These are phyloP conservation scores for Hydrozoanthus gracilis DNA, from an alignment of 92 coral and sea anemone species.

Conservation along the genomic window DNA sequence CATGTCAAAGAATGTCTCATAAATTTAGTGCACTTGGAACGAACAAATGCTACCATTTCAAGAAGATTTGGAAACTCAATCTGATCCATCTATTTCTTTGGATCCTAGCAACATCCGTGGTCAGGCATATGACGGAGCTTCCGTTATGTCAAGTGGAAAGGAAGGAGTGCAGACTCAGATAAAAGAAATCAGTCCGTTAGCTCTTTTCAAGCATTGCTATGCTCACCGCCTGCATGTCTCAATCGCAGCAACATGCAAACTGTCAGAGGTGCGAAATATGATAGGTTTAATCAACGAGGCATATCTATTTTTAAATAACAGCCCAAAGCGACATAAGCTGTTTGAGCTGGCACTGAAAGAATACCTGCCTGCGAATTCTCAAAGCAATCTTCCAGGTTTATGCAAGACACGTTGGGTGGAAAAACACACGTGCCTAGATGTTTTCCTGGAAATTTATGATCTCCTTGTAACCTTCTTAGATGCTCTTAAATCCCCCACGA, in stretches of 20 bases:
- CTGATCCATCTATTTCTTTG: constrained; percentile 60
- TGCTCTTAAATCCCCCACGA: constrained; percentile 57
- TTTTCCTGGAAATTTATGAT: constrained; percentile 59
- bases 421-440: constrained; percentile 57
- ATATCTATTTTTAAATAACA: constrained; percentile 53
- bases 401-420: constrained; percentile 72
- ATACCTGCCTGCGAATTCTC: constrained; percentile 62
- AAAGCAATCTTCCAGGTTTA: constrained; percentile 64
- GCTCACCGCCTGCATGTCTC: constrained; percentile 76
- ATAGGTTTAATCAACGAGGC: constrained; percentile 46
- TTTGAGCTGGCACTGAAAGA: constrained; percentile 62
- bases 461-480: constrained; percentile 55
- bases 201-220: constrained; percentile 65
- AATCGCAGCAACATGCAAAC: constrained; percentile 67
- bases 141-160: constrained; percentile 64
- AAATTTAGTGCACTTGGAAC: constrained; percentile 50
- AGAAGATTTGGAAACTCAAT: constrained; percentile 56
- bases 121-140: constrained; percentile 59
- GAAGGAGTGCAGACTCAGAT: constrained; percentile 71
- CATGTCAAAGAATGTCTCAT: constrained; percentile 65
- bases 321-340: constrained; percentile 53
- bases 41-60: constrained; percentile 58
- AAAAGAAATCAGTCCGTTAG: constrained; percentile 59
- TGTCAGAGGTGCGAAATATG: constrained; percentile 53
- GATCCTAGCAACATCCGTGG: constrained; percentile 61